Conservation (phyloP, 1,140 invertebrate genomes). For the Pantala flavescens region DNA sequence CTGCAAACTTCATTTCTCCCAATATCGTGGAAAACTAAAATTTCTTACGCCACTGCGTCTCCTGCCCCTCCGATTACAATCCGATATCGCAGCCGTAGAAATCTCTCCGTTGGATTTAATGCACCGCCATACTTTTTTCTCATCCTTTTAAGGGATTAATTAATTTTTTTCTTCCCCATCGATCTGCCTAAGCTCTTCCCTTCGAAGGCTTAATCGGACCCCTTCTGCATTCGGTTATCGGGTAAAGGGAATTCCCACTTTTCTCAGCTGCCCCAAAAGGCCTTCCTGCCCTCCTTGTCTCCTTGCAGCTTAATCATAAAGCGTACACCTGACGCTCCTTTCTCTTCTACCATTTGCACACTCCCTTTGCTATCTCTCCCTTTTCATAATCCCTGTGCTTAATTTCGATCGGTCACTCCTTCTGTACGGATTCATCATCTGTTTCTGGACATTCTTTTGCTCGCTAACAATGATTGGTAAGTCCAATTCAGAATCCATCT, state of each 20-base stretch:
- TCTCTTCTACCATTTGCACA: not conserved
- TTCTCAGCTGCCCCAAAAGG: not conserved
- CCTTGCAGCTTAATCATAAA: conserved; percentile 9
- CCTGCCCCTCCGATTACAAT: no score
- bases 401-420: no score
- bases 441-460: no score
- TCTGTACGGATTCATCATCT: no score
- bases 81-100: no score
- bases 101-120: not conserved
- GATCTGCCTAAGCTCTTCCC: not conserved
- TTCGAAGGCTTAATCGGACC: not conserved
- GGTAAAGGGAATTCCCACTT: conserved; percentile 4
- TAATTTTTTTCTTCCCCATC: not conserved
- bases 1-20: no score
- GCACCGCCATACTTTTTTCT: not conserved
- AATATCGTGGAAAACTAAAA: no score
- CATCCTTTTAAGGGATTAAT: not conserved
- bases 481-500: no score
- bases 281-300: not conserved
- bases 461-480: no score
- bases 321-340: not conserved
- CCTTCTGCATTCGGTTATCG: conserved; percentile 7
- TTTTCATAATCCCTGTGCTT: no score
- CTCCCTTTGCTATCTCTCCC: not conserved
- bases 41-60: no score